Base-by-base conservation (phyloP, 2,113 vertebrate genomes). In the Gasterosteus nipponicus region DNA sequence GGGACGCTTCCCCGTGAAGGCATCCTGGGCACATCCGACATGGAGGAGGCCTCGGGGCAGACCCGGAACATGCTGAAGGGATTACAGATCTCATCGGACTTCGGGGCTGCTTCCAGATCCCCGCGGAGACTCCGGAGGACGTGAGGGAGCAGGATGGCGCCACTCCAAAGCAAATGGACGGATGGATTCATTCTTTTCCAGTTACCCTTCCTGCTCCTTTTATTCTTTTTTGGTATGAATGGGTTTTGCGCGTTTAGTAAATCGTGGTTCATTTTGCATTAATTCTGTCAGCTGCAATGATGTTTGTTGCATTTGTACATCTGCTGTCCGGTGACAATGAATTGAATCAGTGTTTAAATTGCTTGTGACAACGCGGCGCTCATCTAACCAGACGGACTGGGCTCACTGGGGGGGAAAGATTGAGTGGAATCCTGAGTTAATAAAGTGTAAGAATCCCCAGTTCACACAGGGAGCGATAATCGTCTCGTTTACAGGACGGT, bases 381-480 rank as follows among this genome's bases (percentile, higher is more conserved):
- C 0, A 2, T 9, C 1, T 16, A 29, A 9, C 58, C 38, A 65
- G 12, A 35, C 35, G 0, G 15, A 54, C 47, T 5, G 31, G 29
- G 29, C 62, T 49, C 42, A n/a, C 47, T 33, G 58, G 42, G 62
- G 22, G 69, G 38, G 47, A 33, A 15, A 18, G 26, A 54, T 33
- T 1, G 26, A 60, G 42, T 26, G 22, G 47, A 62, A 42, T 33
- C 19, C 51, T 0, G 39, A 71, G 54, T 63, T 78, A 60, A 80
- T 74, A 84, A 84, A 78, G 54, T 79, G 54, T 18, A 7, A 57
- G 51, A 77, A 75, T 72, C 62, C 57, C 68, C 56, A 39, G 46
- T 60, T 78, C 46, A 10, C 53, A 39, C 2, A 10, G 35, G 33
- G 54, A 51, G 56, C 5, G 63, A 82, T 85, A 62, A 83, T 75